Evolutionary conservation across 1,140 invertebrate genomes (phyloP), one percentile per base, ranked within the genome.

Genomic region (Drosophila melanica): DNA sequence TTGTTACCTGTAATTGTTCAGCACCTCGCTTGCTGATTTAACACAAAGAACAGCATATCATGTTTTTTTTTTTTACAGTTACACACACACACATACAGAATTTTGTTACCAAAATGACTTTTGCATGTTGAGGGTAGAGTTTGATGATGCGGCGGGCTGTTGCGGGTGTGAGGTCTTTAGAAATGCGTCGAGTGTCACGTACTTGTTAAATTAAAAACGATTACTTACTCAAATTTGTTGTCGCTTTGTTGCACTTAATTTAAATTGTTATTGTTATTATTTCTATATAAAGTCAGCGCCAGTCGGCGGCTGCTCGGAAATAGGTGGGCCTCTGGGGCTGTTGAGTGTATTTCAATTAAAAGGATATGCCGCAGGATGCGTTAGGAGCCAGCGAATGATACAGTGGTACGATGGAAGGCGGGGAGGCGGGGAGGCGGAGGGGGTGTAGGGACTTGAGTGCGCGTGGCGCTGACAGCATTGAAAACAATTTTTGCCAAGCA

Each of bases 241-340:
- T 62, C 58, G 62, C 57, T 74, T 68, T 67, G 76, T 69, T 87
- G 53, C 82, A 82, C 82, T 84, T 89, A 77, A 87, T 89, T 87
- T 82, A 79, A 87, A 84, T 82, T 81, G 82, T 87, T 87, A 87
- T 87, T 86, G 79, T 86, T 86, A 89, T 86, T 87, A 79, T 87
- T 77, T 79, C 84, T 76, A 68, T 89, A 79, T 71, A 87, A 87
- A 86, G 82, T 79, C 81, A 72, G 57, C 79, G 18, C 16, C 35
- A 12, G 53, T 41, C 51, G 35, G 45, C 23, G 7, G 23, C 23
- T 9, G 23, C 37, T 35, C 6, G 59, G n/a, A 12, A 47, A 23
- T 18, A 37, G 55, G 30, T 33, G 42, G 57, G 42, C 44, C 44
- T 20, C 42, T 30, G 54, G 39, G 23, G 55, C 44, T 10, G 53